These are phyloP conservation scores for Bos javanicus DNA, from an alignment of 2,113 vertebrate genomes.

Conservation along the genomic window DNA sequence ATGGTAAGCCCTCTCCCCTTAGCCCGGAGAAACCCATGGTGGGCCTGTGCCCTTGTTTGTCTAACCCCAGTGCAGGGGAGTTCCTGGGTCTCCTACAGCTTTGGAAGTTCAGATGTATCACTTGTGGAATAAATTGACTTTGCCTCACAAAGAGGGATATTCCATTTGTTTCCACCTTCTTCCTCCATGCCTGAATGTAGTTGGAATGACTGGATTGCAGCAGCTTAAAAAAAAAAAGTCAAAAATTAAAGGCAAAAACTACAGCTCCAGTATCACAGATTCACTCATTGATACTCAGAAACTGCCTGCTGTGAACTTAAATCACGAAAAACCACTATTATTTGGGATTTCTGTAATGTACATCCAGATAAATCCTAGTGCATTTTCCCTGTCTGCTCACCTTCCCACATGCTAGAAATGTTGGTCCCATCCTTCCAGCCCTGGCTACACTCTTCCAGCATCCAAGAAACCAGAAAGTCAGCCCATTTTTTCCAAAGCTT, in stretches of 20 bases:
- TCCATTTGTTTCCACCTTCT: accelerated
- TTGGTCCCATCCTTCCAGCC: neutral
- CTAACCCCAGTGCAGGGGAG: accelerated
- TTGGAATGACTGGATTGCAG: neutral
- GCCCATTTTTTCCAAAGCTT: accelerated
- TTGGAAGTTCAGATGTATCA: neutral
- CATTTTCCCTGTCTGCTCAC: accelerated
- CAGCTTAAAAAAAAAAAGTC: neutral
- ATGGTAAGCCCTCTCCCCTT: accelerated
- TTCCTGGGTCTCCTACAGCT: neutral
- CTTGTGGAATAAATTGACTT: neutral
- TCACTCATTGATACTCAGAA: neutral
- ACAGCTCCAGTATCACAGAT: accelerated
- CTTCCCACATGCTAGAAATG: neutral
- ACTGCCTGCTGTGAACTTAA: neutral
- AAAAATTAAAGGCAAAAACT: too few species aligned
- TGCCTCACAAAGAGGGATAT: neutral
- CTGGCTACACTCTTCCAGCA: neutral
- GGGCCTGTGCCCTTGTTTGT: neutral
- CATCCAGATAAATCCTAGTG: neutral
- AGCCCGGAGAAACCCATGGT: accelerated
- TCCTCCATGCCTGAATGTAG: accelerated
- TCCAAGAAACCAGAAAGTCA: accelerated
- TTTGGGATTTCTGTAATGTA: neutral
- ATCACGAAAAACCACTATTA: neutral